Conservation (phyloP, 1,140 invertebrate species). For the Sycophila sp. region DNA sequence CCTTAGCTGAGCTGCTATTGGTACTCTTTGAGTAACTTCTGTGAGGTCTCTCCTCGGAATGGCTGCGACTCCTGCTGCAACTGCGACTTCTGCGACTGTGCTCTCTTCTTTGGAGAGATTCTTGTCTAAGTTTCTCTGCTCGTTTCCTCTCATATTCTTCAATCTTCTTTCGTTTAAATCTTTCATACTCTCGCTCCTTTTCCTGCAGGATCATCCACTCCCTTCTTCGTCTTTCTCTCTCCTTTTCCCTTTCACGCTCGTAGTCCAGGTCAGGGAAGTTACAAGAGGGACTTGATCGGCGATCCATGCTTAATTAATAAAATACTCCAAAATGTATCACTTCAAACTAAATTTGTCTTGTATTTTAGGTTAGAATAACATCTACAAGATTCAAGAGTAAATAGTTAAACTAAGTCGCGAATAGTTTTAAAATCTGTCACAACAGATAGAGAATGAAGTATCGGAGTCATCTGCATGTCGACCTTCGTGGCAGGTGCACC, state of each 20-base stretch:
- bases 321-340: not conserved
- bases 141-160: constrained; percentile 33
- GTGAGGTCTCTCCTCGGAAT: constrained; percentile 1
- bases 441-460: not conserved
- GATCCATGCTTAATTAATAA: not conserved
- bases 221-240: constrained; percentile 16
- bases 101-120: not conserved
- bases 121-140: not conserved
- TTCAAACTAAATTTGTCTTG: not conserved
- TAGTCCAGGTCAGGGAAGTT: not conserved
- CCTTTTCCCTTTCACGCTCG: constrained; percentile 1
- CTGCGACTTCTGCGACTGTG: not conserved
- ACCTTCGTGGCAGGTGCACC: not conserved
- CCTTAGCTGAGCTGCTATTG: not conserved
- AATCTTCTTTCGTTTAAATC: constrained; percentile 30
- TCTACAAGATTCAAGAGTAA: too few species aligned
- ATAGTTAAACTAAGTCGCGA: not conserved
- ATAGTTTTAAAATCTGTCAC: not conserved
- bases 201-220: constrained; percentile 29
- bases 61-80: constrained; percentile 16
- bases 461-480: not conserved
- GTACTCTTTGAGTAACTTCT: not conserved
- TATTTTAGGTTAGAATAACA: not conserved
- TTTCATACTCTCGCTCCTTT: constrained; percentile 22
- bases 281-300: not conserved